Percentiles rank a stretch among this genome's conserved stretches.
Evolutionary conservation across 2,113 vertebrate genomes (phyloP).

Genomic region (Australoheros scitulus): DNA sequence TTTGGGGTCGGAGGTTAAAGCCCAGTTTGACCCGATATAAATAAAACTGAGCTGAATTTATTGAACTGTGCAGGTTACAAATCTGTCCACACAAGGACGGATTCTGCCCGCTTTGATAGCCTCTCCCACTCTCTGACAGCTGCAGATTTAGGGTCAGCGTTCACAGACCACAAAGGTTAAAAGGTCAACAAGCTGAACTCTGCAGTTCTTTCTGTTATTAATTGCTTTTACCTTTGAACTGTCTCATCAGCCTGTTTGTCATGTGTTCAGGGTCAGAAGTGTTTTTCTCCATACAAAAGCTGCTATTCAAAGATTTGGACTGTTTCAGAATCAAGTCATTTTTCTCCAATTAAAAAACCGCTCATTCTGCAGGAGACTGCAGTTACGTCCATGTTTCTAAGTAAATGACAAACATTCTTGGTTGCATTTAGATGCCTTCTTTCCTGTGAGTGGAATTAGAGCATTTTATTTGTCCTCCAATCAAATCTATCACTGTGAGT

Average conservation of each 20-base stretch:
- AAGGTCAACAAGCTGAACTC: not conserved
- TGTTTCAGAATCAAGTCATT: not conserved
- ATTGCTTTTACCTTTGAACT: not conserved
- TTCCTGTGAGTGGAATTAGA: not conserved
- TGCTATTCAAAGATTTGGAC: not conserved
- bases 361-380: not conserved
- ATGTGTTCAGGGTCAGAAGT: not conserved
- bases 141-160: not conserved
- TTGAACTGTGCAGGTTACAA: not conserved
- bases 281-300: not conserved
- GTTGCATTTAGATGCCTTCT: not conserved
- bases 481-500: not conserved
- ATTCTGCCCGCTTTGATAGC: not conserved
- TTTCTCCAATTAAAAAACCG: not conserved
- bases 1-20: not conserved
- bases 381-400: fast-evolving
- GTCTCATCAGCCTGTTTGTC: not conserved
- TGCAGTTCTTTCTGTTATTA: not conserved
- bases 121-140: not conserved
- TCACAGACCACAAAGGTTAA: not conserved
- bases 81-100: not conserved
- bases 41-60: not conserved
- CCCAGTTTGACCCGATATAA: not conserved
- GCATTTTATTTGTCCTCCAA: not conserved
- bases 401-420: not conserved